Percentiles rank a stretch among this genome's conserved stretches.
phyloP scores from a whole-genome alignment of 2,888 invertebrate genomes.

The Tenodera sinensis region DNA sequence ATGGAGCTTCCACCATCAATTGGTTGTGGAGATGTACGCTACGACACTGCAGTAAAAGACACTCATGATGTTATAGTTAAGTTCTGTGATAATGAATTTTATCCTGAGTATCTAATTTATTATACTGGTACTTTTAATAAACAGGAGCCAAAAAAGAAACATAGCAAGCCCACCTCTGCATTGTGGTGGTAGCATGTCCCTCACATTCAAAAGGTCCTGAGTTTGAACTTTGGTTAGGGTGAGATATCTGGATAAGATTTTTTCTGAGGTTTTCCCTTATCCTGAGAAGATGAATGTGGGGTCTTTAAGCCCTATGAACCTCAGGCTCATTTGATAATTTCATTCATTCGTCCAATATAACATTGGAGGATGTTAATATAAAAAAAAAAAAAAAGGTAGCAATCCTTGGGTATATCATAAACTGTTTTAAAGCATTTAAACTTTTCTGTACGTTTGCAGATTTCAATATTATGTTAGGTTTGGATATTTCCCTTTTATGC shows the following conservation, averaged over 20 bases:
- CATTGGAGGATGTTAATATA: too few species aligned
- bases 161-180: too few species aligned
- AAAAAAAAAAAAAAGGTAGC: not conserved
- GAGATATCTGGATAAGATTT: too few species aligned
- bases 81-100: conserved; percentile 40
- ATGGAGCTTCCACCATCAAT: conserved; percentile 35
- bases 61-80: conserved; percentile 38
- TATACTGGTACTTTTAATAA: conserved; percentile 26
- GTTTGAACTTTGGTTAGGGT: too few species aligned
- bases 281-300: too few species aligned
- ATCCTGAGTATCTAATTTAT: conserved; percentile 38
- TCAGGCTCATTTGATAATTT: too few species aligned
- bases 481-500: too few species aligned
- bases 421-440: not conserved
- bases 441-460: not conserved
- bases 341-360: too few species aligned
- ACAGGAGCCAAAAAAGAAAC: not conserved
- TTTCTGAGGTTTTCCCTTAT: too few species aligned
- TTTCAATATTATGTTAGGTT: not conserved
- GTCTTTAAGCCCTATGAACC: too few species aligned
- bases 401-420: not conserved
- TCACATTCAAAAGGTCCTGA: too few species aligned
- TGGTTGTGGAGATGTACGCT: conserved; percentile 10
- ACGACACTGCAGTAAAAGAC: conserved; percentile 37
- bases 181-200: too few species aligned